Percentiles rank a stretch among this genome's conserved stretches.
Evolutionary conservation across 2,113 vertebrate species (phyloP).

Genomic region (Willisornis vidua): DNA sequence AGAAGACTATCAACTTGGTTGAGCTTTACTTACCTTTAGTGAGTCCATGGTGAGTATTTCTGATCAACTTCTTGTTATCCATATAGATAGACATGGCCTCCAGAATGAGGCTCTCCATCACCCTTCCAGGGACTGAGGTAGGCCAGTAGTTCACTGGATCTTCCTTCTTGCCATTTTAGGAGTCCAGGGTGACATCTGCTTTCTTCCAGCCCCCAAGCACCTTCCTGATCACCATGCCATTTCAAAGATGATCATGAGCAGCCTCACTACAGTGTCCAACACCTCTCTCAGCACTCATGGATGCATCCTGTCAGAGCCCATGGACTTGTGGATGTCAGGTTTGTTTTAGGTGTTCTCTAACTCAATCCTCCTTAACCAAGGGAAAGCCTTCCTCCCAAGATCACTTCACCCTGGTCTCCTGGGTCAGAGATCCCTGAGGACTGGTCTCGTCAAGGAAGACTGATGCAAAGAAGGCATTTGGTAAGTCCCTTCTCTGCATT

Average conservation of each 20-base stretch:
- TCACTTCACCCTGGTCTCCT: not conserved
- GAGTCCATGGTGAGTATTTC: not conserved
- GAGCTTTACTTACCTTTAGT: not conserved
- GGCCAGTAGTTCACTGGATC: not conserved
- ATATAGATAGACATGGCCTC: not conserved
- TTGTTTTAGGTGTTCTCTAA: not conserved
- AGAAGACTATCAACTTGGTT: not conserved
- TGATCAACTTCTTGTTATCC: not conserved
- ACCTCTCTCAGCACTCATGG: not conserved
- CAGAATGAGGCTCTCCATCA: not conserved
- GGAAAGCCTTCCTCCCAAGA: not conserved
- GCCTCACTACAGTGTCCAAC: rapidly evolving
- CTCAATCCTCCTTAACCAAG: not conserved
- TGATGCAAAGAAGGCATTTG: not conserved
- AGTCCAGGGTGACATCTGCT: not conserved
- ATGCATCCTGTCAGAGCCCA: not conserved
- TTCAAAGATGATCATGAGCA: not conserved
- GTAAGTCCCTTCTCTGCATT: rapidly evolving
- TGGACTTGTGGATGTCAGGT: not conserved
- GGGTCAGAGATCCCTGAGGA: not conserved
- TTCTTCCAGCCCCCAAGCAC: not conserved
- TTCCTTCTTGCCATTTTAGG: not conserved
- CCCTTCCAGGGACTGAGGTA: not conserved
- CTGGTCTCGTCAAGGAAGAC: not conserved
- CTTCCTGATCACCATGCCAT: rapidly evolving